Evolutionary conservation across 2,888 invertebrate species (phyloP).

Genomic region (Holacanthella duospinosa): DNA sequence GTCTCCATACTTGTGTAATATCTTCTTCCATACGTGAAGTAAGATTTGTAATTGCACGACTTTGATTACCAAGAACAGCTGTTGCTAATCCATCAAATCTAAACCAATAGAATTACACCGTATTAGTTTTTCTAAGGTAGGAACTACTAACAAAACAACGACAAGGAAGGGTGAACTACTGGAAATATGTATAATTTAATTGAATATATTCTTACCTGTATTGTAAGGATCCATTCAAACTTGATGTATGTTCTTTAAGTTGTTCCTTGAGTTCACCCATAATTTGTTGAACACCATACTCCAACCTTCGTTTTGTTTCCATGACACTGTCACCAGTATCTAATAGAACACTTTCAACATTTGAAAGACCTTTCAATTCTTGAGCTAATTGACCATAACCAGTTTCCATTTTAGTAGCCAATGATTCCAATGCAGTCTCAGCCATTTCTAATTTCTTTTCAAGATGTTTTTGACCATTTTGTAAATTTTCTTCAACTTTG

Average conservation of each 20-base stretch:
- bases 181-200: not conserved
- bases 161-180: not conserved
- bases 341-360: conserved; percentile 65
- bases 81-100: conserved; percentile 61
- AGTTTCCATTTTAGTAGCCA: conserved; percentile 28
- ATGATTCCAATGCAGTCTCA: conserved; percentile 20
- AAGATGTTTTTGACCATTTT: conserved; percentile 27
- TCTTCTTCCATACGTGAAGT: conserved; percentile 64
- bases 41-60: conserved; percentile 59
- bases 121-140: not conserved
- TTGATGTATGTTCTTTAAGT: conserved; percentile 54
- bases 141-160: not conserved
- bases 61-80: conserved; percentile 60
- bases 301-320: conserved; percentile 70
- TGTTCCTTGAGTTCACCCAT: conserved; percentile 61
- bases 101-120: not conserved
- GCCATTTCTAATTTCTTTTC: conserved; percentile 41
- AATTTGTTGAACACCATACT: conserved; percentile 74
- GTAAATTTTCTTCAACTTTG: conserved; percentile 38
- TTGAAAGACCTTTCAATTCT: conserved; percentile 49
- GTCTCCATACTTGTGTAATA: conserved; percentile 77
- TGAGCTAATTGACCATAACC: conserved; percentile 33
- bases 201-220: conserved; percentile 39
- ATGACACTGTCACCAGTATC: conserved; percentile 74
- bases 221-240: conserved; percentile 56